Base-by-base conservation (phyloP, 2,113 vertebrate genomes). In the Zapus hudsonius region DNA sequence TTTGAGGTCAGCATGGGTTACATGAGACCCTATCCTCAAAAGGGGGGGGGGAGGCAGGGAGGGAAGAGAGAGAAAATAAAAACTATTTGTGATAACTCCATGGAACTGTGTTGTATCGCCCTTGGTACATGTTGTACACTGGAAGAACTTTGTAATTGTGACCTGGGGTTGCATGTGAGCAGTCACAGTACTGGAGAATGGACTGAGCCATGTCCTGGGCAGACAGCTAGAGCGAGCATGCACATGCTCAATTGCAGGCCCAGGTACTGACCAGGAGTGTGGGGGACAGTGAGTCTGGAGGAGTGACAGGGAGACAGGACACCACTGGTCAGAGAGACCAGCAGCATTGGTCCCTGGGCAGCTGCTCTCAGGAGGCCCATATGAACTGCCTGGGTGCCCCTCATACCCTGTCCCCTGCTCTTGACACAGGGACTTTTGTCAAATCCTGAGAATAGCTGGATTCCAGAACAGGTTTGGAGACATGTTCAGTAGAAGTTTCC, bases 401-500 rank as follows among this genome's bases (percentile, higher is more conserved):
- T 70, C 22, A 69, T n/a, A n/a, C 31, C 61, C 61, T 23, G 20
- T 31, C 83, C 36, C 42, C 44, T 6, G 25, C 25, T 59, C 57
- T 31, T 16, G 3, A 52, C 16, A 8, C 20, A 22, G 66, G 63
- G 36, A 57, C 57, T 31, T 61, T 6, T 44, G 73, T 42, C 38
- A 75, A 11, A 40, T 16, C 38, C 1, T 1, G 66, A 31, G 40
- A 61, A 33, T 16, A 13, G 22, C 76, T 29, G 75, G 47, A 16
- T 29, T 19, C 10, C 47, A 19, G 67, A 15, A 27, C 15, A 5
- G 23, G 13, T 25, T 15, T 19, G 2, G 23, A 12, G 16, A 20
- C 7, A 29, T 5, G 6, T 6, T 31, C 33, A 10, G 7, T 6
- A 2, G 2, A 22, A 38, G 74, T 33, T 52, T 11, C 12, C 1